These are phyloP conservation scores for Chaenocephalus aceratus DNA, from an alignment of 2,113 vertebrate genomes.

Conservation along the genomic window DNA sequence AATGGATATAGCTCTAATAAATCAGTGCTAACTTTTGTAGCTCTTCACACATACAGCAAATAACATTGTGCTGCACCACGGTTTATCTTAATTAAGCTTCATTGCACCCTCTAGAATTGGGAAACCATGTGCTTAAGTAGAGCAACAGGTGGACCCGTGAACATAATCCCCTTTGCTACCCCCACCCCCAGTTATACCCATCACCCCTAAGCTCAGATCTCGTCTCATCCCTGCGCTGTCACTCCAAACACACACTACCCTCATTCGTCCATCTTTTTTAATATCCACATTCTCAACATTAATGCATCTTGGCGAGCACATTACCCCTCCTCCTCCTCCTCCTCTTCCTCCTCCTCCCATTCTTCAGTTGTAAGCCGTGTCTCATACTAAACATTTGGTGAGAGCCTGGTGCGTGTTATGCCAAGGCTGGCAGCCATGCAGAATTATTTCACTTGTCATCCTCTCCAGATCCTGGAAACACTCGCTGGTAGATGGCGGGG, in stretches of 20 bases:
- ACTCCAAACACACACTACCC: not conserved
- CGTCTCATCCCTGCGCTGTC: not conserved
- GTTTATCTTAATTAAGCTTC: slow-evolving; percentile 50
- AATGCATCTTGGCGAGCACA: slow-evolving; percentile 31
- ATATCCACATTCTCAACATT: slow-evolving; percentile 29
- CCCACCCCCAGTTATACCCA: not conserved
- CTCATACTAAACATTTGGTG: slow-evolving; percentile 67
- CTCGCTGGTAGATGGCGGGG: slow-evolving; percentile 16
- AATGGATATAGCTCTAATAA: not conserved
- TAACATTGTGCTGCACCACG: slow-evolving; percentile 4
- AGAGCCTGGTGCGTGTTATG: slow-evolving; percentile 35
- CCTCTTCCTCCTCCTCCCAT: slow-evolving; percentile 38
- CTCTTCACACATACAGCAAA: not conserved
- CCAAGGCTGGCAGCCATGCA: slow-evolving; percentile 45
- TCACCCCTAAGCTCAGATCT: not conserved
- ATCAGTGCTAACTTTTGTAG: not conserved
- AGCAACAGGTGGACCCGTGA: slow-evolving; percentile 30
- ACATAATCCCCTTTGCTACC: slow-evolving; percentile 22
- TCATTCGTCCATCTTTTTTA: not conserved
- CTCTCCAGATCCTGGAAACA: slow-evolving; percentile 39
- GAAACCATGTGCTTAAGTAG: slow-evolving; percentile 46
- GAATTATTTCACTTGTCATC: slow-evolving; percentile 59
- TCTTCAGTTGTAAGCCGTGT: slow-evolving; percentile 49
- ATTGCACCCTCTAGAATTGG: slow-evolving; percentile 11
- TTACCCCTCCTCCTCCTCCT: not conserved